phyloP scores from a whole-genome alignment of 2,888 invertebrate genomes.

The Diaprepes abbreviatus region DNA sequence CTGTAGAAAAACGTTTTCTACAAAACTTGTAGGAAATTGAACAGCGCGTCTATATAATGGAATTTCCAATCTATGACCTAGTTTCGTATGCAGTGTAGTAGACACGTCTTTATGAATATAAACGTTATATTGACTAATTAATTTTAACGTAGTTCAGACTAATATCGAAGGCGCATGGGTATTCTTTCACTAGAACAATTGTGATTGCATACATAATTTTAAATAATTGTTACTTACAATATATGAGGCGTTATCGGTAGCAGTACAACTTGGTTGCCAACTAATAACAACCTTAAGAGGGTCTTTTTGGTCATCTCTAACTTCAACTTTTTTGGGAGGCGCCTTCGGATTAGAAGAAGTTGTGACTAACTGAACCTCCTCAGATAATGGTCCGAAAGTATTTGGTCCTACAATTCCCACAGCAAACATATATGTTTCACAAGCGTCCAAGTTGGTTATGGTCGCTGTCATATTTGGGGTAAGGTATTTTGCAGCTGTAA shows the following conservation, averaged over 20 bases:
- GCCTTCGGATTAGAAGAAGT: constrained; percentile 72
- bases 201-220: too few relatives aligned
- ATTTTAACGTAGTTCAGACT: too few relatives aligned
- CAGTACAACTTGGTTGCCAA: constrained; percentile 82
- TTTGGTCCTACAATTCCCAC: constrained; percentile 76
- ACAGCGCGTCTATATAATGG: too few relatives aligned
- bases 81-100: too few relatives aligned
- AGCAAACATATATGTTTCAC: constrained; percentile 80
- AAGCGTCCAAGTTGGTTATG: constrained; percentile 77
- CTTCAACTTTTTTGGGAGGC: constrained; percentile 77
- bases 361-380: constrained; percentile 62
- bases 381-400: constrained; percentile 77
- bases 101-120: too few relatives aligned
- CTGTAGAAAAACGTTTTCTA: too few relatives aligned
- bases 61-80: too few relatives aligned
- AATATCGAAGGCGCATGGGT: too few relatives aligned
- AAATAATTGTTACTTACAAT: constrained; percentile 46
- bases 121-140: too few relatives aligned
- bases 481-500: constrained; percentile 25
- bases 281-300: constrained; percentile 72
- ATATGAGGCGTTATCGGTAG: constrained; percentile 42
- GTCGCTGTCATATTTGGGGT: constrained; percentile 72
- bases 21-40: too few relatives aligned
- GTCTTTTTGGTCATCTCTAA: constrained; percentile 60
- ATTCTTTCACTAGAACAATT: too few relatives aligned